A percentile compares a stretch with the other conserved stretches of the same genome.
Conservation (phyloP, 30 jellyfish, hydroid and myxozoan genomes). For the Turritopsis dohrnii region DNA sequence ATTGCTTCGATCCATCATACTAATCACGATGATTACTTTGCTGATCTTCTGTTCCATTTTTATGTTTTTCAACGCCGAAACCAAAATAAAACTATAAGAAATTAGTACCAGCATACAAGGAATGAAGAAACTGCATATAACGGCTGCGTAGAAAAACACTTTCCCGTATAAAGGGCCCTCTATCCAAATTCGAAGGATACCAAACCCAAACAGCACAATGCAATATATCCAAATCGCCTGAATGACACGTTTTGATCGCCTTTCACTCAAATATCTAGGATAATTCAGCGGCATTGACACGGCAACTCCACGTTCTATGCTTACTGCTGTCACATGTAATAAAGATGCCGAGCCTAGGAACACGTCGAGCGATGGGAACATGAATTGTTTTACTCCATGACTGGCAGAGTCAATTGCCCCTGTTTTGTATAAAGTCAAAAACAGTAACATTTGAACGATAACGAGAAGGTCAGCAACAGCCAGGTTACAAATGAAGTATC, state of each 20-base stretch:
- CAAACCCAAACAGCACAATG: background rate
- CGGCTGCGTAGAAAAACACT: slow-evolving; percentile 19
- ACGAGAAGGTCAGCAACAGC: slow-evolving; percentile 34
- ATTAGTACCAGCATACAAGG: slow-evolving; percentile 26
- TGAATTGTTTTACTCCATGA: slow-evolving; percentile 17
- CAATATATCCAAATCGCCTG: slow-evolving; percentile 26
- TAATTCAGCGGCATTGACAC: slow-evolving; percentile 30
- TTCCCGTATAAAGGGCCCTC: background rate
- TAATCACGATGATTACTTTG: slow-evolving; percentile 16
- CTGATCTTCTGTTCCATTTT: slow-evolving; percentile 36
- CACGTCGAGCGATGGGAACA: slow-evolving; percentile 31
- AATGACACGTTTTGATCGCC: slow-evolving; percentile 28
- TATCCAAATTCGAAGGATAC: slow-evolving; percentile 22
- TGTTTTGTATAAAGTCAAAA: slow-evolving; percentile 5
- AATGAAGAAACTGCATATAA: slow-evolving; percentile 17
- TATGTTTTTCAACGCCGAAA: slow-evolving; percentile 24
- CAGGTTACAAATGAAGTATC: slow-evolving; percentile 29
- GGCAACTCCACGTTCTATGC: slow-evolving; percentile 30
- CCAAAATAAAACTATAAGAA: slow-evolving; percentile 29
- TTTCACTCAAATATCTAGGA: slow-evolving; percentile 32
- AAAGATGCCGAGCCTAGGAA: slow-evolving; percentile 29
- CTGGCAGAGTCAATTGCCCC: slow-evolving; percentile 14
- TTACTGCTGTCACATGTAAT: slow-evolving; percentile 31
- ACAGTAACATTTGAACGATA: slow-evolving; percentile 18
- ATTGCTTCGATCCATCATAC: slow-evolving; percentile 13